Evolutionary conservation across 2,888 invertebrate genomes (phyloP).

Genomic region (Cryptus armator): DNA sequence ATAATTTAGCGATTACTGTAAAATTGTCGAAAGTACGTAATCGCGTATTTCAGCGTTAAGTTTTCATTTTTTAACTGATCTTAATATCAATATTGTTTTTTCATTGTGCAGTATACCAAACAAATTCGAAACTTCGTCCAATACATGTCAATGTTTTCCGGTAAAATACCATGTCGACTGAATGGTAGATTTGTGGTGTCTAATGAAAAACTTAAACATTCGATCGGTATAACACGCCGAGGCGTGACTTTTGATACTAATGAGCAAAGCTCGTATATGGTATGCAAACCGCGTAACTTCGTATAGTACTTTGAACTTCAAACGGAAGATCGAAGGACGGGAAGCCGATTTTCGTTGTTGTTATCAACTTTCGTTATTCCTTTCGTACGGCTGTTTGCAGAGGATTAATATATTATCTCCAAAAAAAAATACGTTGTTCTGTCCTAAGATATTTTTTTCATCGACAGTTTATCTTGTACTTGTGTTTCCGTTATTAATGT

Average conservation of each 20-base stretch:
- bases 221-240: conserved; percentile 11
- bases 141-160: background rate
- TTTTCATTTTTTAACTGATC: background rate
- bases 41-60: background rate
- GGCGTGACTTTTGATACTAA: conserved; percentile 21
- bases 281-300: background rate
- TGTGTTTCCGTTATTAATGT: background rate
- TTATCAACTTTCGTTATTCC: background rate
- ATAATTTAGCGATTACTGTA: background rate
- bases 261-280: background rate
- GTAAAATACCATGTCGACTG: background rate
- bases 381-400: background rate
- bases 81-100: background rate
- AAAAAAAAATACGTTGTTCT: background rate
- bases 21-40: background rate
- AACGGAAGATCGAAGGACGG: background rate
- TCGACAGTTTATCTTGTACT: background rate
- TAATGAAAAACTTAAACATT: conserved; percentile 18
- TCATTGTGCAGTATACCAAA: background rate
- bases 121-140: background rate
- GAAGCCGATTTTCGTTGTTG: background rate
- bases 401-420: background rate
- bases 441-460: too few relatives aligned
- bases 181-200: background rate
- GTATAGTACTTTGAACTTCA: background rate